Percentiles rank a stretch among this genome's conserved stretches.
These are phyloP conservation scores for Aplochiton taeniatus DNA, from an alignment of 2,797 vertebrate genomes.

Conservation along the genomic window DNA sequence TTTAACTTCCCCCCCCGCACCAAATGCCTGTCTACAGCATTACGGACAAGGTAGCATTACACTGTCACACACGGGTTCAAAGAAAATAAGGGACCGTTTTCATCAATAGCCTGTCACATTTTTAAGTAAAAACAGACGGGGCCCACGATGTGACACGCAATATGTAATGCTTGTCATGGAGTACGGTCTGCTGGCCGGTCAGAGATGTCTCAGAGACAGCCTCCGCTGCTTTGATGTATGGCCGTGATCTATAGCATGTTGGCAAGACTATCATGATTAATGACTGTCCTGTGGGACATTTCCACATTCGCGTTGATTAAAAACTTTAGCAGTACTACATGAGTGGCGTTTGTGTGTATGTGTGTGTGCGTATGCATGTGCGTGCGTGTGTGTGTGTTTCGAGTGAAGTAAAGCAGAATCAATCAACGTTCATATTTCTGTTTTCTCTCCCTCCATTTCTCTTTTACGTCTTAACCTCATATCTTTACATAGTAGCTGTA, in stretches of 20 bases:
- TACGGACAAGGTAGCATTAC: constrained; percentile 8
- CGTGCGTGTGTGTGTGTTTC: background rate
- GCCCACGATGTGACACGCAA: constrained; percentile 43
- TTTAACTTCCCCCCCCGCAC: too few species aligned
- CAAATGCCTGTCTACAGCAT: too few species aligned
- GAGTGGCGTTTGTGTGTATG: constrained; percentile 8
- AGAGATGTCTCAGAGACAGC: constrained; percentile 41
- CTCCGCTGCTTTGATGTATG: constrained; percentile 50
- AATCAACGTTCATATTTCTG: too few species aligned
- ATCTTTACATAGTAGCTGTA: too few species aligned
- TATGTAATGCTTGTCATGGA: constrained; percentile 36
- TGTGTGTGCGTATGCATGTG: constrained; percentile 9
- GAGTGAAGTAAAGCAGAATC: background rate
- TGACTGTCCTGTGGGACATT: constrained; percentile 54
- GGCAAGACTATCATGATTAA: constrained; percentile 62
- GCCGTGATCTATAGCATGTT: constrained; percentile 59
- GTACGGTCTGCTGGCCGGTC: constrained; percentile 43
- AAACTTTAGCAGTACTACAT: constrained; percentile 49
- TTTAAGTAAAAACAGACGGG: too few species aligned
- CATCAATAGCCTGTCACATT: too few species aligned
- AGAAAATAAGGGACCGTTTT: too few species aligned
- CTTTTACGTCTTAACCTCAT: too few species aligned
- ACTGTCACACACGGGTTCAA: too few species aligned
- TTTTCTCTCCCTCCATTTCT: too few species aligned
- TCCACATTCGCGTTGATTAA: constrained; percentile 69